Evolutionary conservation across 2,888 invertebrate genomes (phyloP), one percentile per base, ranked within the genome.

Genomic region (Leucophenga montana): DNA sequence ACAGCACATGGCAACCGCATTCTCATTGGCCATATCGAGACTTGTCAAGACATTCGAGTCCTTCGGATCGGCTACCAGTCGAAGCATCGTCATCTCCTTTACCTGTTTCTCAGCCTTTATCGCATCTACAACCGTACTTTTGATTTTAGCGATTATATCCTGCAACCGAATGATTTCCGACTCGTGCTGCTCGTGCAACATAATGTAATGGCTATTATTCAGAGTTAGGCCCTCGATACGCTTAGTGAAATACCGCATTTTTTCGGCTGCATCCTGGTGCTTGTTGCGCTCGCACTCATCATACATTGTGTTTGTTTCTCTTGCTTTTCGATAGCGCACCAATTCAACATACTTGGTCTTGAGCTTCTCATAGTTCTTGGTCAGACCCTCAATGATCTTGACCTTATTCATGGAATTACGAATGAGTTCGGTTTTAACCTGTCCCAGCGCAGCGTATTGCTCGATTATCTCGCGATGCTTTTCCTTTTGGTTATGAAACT

Each of bases 301-400:
- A 75, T 31, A 73, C 73, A 77, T 91, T 88, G 77, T 90, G 86
- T 74, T 82, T 84, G 74, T 86, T 88, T 79, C 82, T 54, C 84
- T 85, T 3, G 81, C 73, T 5, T 77, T 73, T 75, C 89, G 83
- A 88, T 90, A 82, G 88, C 89, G 79, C 73, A 89, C 67, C 85
- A 79, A 33, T 64, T 82, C 80, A 0, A 87, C 86, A 73, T 89
- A 89, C 74, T 90, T 89, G 70, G 88, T 85, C 69, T 90, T 89
- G 27, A 91, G 86, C 6, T 86, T 86, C 75, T 91, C 90, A 78
- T 91, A 91, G 69, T 92, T 91, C 1, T 85, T 79, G 0, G 92
- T 92, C 4, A 94, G 81, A 75, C 90, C 90, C 72, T 92, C 90
- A 50, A 94, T 93, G 0, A 92, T 88, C 79, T 91, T 90, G 5